Conservation (phyloP, 2,113 vertebrate genomes). For the Cyrtonyx montezumae region DNA sequence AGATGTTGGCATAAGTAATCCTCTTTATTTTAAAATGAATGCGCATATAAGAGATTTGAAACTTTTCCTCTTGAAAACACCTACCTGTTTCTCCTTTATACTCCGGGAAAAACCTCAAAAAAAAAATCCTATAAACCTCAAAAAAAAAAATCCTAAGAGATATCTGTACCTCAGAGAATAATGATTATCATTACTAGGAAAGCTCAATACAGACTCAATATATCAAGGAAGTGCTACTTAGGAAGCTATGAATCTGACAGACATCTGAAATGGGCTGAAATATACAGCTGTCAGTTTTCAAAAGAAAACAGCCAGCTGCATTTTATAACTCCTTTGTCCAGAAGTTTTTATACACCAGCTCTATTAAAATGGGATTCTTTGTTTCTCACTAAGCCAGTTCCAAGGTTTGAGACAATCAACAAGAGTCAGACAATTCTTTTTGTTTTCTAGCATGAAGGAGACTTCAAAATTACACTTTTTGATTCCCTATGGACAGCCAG, state of each 20-base stretch:
- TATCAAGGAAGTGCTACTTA: neutral
- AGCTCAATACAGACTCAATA: neutral
- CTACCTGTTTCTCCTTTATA: neutral
- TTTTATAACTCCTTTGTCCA: neutral
- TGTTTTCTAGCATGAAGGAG: neutral
- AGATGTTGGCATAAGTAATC: neutral
- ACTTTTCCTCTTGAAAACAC: neutral
- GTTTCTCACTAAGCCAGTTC: neutral
- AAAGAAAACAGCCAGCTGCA: neutral
- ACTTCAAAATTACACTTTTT: neutral
- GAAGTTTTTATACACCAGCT: neutral
- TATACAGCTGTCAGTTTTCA: neutral
- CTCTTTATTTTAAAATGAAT: neutral
- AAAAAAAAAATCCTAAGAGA: neutral
- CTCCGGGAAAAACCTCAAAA: neutral
- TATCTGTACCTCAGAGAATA: neutral
- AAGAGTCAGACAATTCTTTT: neutral
- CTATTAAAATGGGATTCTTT: neutral
- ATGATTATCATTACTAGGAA: neutral
- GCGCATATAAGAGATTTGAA: neutral
- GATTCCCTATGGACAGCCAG: neutral
- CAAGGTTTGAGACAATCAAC: neutral
- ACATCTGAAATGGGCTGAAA: neutral
- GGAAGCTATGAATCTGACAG: constrained; percentile 3
- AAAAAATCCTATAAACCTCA: too few relatives aligned